These are phyloP conservation scores for Lineus longissimus DNA, from an alignment of 1,140 invertebrate genomes.

Conservation along the genomic window DNA sequence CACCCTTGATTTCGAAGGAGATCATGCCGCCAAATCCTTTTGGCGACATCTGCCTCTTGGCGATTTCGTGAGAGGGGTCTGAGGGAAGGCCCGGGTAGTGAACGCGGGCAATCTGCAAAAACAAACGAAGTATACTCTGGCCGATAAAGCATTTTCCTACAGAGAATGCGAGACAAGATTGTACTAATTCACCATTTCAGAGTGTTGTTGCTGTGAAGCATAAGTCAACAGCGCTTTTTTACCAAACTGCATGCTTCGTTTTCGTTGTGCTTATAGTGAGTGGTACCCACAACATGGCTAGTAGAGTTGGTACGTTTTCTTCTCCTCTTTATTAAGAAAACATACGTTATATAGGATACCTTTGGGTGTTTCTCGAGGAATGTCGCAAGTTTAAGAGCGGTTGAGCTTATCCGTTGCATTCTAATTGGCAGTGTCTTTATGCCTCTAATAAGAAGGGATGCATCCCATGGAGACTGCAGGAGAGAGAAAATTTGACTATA, in stretches of 20 bases:
- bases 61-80: slow-evolving; percentile 84
- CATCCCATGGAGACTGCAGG: slow-evolving; percentile 43
- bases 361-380: slow-evolving; percentile 74
- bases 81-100: slow-evolving; percentile 66
- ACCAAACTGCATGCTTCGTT: too few relatives aligned
- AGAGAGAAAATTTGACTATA: slow-evolving; percentile 4
- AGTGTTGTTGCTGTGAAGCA: too few relatives aligned
- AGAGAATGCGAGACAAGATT: too few relatives aligned
- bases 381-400: slow-evolving; percentile 68
- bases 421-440: slow-evolving; percentile 47
- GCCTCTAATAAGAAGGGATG: slow-evolving; percentile 43
- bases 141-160: too few relatives aligned
- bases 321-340: too few relatives aligned
- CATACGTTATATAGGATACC: slow-evolving; percentile 52
- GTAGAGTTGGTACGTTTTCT: too few relatives aligned
- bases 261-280: too few relatives aligned
- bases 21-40: slow-evolving; percentile 87
- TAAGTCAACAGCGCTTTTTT: too few relatives aligned
- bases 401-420: slow-evolving; percentile 65
- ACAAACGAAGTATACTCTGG: slow-evolving; percentile 10
- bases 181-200: too few relatives aligned
- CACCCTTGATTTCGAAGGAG: slow-evolving; percentile 80
- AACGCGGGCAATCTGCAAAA: slow-evolving; percentile 32
- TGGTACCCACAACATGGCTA: too few relatives aligned
- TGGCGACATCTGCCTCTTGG: slow-evolving; percentile 68